These are phyloP conservation scores for Lasius fuliginosus DNA, from an alignment of 2,888 invertebrate genomes.

Conservation along the genomic window DNA sequence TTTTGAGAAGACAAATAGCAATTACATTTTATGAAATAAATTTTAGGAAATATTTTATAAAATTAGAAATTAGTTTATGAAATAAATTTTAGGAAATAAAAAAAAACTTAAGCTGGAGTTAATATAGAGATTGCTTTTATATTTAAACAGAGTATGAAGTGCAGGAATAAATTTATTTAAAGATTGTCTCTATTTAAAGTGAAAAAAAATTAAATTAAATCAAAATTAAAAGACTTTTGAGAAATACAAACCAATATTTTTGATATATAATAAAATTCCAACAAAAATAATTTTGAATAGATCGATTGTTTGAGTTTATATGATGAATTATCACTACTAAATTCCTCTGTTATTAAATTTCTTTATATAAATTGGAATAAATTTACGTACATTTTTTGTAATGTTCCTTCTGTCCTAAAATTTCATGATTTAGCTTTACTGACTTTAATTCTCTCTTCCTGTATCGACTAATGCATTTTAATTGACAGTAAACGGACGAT, in stretches of 20 bases:
- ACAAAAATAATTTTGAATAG: neutral
- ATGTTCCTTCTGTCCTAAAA: neutral
- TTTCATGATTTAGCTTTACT: neutral
- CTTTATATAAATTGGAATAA: conserved; percentile 22
- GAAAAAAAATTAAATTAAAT: neutral
- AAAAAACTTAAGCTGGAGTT: neutral
- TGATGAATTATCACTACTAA: neutral
- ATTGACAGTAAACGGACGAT: neutral
- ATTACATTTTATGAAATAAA: neutral
- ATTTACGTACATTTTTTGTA: neutral
- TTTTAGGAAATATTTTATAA: no score
- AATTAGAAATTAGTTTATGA: no score
- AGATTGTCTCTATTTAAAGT: neutral
- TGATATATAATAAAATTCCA: conserved; percentile 4
- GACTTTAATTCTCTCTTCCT: neutral
- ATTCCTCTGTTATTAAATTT: conserved; percentile 14
- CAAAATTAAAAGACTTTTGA: neutral
- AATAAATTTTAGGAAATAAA: neutral
- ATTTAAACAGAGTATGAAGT: neutral
- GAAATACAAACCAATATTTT: neutral
- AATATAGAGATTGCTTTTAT: neutral
- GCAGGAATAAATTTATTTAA: neutral
- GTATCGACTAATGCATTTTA: conserved; percentile 13
- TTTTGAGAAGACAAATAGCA: neutral
- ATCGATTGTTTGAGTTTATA: neutral